Base-by-base conservation (phyloP, 2,888 invertebrate species). In the Temnothorax unifasciatus region DNA sequence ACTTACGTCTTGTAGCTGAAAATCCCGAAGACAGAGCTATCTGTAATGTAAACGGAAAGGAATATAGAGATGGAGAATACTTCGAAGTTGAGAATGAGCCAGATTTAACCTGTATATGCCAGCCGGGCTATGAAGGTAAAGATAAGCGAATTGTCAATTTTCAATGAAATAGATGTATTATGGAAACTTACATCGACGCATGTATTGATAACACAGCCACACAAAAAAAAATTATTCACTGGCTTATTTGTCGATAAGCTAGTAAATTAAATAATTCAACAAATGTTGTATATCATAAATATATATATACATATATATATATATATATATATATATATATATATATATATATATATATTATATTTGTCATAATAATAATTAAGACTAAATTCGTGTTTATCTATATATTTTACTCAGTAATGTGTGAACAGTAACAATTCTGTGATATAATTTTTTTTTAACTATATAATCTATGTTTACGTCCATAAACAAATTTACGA, bases 1-100 rank as follows among this genome's bases (percentile, higher is more conserved):
- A 75, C 47, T 29, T 63, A 44, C 15, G 1, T 63, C 50, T 21
- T 85, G 6, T 21, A 94, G 93, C 88, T n/a, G 61, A 91, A 8
- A 89, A 87, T 0, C 75, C 77, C 0, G 88, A 91, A 41, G 87
- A 92, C 2, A 84, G 81, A 76, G 47, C 90, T 3, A 90, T 79
- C 0, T 94, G 94, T 54, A 63, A 85, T n/a, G 93, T 94, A 21
- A 86, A 92, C 9, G 94, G 92, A 4, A 87, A 90, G 85, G 86
- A 75, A 5, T 93, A 93, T 59, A 64, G n/a, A 3, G 93, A 92
- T 0, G 93, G 93, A 2, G 87, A 94, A 21, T 64, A 57, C n/a
- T 94, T 94, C 69, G 1, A 3, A 0, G 75, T 81, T 0, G 77
- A 86, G 41, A 83, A 66, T 13, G 88, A 93, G 0, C 91, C 92